Base-by-base conservation (phyloP, 2,113 vertebrate genomes). In the Fregetta grallaria region DNA sequence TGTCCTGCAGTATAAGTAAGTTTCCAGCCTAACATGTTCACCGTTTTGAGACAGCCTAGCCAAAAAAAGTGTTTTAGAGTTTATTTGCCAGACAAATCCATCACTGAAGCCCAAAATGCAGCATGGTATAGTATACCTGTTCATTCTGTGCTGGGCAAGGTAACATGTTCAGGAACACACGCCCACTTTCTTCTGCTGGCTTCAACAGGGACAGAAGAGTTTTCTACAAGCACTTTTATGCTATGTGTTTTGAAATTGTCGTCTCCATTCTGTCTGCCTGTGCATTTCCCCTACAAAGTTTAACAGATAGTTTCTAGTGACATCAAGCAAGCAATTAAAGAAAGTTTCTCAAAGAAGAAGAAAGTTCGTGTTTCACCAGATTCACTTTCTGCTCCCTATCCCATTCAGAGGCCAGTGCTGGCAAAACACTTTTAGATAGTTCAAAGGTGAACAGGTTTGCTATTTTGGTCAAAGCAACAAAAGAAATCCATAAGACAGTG, bases 61-160 rank as follows among this genome's bases (percentile, higher is more conserved):
- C 5, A 10, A 44, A 86, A 86, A 23, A 6, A 75, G 17, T 27
- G 15, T 65, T 75, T 80, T 71, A 83, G 34, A 90, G 14, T 44
- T 74, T 71, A 40, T 89, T 91, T 91, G 22, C 21, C 38, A 70
- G 63, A 45, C 15, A 73, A 93, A 94, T 58, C 4, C 20, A 38
- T 12, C 23, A 16, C 9, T 50, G 17, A 50, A 44, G 27, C 21
- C n/a, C 23, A 76, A 61, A 56, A 23, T 76, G 3, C 4, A 27
- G 25, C 20, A 44, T 5, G 0, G 15, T 42, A 8, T 2, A 13
- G 13, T 3, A 7, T n/a, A 53, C 18, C 19, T 91, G 2, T 30
- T 94, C 26, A 17, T 38, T 86, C 23, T 58, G 10, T 32, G 34
- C 34, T 59, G 42, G 21, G 21, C 1, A 8, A 63, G 25, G 42